Evolutionary conservation across 2,113 vertebrate species (phyloP), one percentile per base, ranked within the genome.

Genomic region (Microcebus jonahi): DNA sequence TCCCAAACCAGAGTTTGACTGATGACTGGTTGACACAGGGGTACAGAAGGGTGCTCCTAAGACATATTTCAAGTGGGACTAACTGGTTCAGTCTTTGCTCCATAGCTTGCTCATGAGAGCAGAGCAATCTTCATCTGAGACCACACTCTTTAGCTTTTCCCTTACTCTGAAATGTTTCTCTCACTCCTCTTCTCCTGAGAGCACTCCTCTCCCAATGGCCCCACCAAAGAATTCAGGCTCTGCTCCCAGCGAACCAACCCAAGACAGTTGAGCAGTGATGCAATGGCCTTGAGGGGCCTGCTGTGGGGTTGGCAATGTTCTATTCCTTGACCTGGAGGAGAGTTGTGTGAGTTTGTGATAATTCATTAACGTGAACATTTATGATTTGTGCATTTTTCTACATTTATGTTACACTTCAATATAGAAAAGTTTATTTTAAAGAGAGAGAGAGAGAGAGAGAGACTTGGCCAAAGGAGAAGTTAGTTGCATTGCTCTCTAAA

Each of bases 181-280:
- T 14, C 9, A 31, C 6, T 85, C 73, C 7, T 50, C 29, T 68
- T 59, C 12, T 31, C 2, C 48, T 29, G 27, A 63, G 17, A 50
- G 34, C 23, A 27, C 18, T 31, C 45, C 23, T 73, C 4, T 11
- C 4, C 57, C 2, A 11, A 0, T 4, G 27, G 20, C 9, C 34
- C 48, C 20, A 55, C 1, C 18, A 13, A 18, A 42, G 14, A 73
- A 67, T 39, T 75, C 50, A 63, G 48, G 65, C 15, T 53, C 23
- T 86, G 20, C 63, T 39, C 25, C 34, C 3, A 0, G 6, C 34
- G n/a, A 85, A 39, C 21, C 6, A 27, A 45, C 15, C 61, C 31
- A 48, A 93, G 27, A 11, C 2, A 10, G 61, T 12, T 42, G n/a
- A 63, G 23, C 5, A 0, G 1, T 18, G 39, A n/a, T 6, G 12